Evolutionary conservation across 1,140 invertebrate species (phyloP), one percentile per base, ranked within the genome.

Genomic region (Drosophila sulfurigaster): DNA sequence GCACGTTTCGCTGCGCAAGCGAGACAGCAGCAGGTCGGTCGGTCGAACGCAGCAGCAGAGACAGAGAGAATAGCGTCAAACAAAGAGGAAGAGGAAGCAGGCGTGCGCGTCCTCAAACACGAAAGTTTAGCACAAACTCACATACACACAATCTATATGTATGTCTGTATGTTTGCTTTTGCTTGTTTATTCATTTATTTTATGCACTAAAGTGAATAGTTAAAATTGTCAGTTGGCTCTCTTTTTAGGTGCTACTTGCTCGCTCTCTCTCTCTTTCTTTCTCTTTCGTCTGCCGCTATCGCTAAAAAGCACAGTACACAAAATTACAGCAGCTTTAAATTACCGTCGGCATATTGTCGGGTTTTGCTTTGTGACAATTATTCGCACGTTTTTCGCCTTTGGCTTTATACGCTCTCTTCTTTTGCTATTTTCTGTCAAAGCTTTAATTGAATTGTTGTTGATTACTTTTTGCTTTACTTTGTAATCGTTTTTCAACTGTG

Each of bases 1-100:
- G 85, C 82, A 87, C 82, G 82, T 87, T 87, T 87, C 73, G 57
- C n/a, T 81, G 80, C 66, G 68, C 73, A 78, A 86, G 75, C 72
- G 81, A 89, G 85, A 89, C 52, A 68, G 46, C 64, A 68, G 32
- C 64, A 60, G 56, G 70, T 38, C 70, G 66, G 65, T 73, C 48
- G 35, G 69, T 73, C 20, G 63, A 73, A 51, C 8, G 63, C 60
- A 67, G 66, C 58, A 66, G 85, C 79, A 76, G 81, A 89, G 78
- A 78, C 83, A 90, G 81, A 89, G 85, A 81, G 81, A 89, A 78
- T 78, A 46, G 32, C 60, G 49, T 48, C 74, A 70, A 81, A 74
- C 60, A 82, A 28, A 73, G 32, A 57, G 58, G 78, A 64, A 87
- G 52, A 62, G 78, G 76, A 75, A 75, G 16, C 28, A 30, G 45